Percentiles rank a stretch among this genome's conserved stretches.
These are phyloP conservation scores for Canis aureus DNA, from an alignment of 2,113 vertebrate genomes.

Conservation along the genomic window DNA sequence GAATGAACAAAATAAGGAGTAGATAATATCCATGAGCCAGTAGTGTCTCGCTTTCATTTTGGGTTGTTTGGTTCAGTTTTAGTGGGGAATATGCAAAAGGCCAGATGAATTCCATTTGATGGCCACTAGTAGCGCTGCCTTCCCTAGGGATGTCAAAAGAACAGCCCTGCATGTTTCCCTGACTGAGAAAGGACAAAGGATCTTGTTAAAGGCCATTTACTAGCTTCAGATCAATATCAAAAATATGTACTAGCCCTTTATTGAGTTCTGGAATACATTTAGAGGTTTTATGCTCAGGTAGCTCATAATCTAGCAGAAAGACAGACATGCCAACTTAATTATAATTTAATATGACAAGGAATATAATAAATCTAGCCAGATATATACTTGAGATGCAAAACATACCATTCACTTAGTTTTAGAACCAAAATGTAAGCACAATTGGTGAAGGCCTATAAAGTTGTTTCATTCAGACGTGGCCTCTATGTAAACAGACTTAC, in stretches of 20 bases:
- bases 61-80: background rate
- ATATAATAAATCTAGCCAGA: conserved; percentile 5
- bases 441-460: background rate
- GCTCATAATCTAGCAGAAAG: background rate
- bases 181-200: background rate
- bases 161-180: background rate
- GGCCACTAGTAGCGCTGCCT: background rate
- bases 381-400: background rate
- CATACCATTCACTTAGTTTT: background rate
- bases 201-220: background rate
- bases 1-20: background rate
- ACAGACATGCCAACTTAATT: background rate
- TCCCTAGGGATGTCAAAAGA: background rate
- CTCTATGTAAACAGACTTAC: background rate
- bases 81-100: background rate
- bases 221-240: background rate
- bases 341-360: background rate
- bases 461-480: background rate
- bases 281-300: background rate
- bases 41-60: background rate
- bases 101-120: background rate
- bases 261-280: background rate
- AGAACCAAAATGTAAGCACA: background rate
- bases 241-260: background rate
- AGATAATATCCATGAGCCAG: background rate